Evolutionary conservation across 1,140 invertebrate species (phyloP).

Genomic region (Prorops nasuta): DNA sequence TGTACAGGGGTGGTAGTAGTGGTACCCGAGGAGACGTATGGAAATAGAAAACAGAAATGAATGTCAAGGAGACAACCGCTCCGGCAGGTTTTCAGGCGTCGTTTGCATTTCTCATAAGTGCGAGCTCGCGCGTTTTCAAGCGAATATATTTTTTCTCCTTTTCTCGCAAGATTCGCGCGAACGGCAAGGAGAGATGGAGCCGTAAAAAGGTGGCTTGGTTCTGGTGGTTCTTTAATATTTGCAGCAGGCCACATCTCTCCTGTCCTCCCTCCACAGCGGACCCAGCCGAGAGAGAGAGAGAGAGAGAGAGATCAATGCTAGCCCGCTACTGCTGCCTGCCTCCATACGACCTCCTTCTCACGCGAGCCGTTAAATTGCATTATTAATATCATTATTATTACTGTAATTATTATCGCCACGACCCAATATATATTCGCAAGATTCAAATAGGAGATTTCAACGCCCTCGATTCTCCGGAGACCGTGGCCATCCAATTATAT

Average conservation of each 20-base stretch:
- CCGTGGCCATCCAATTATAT: slow-evolving; percentile 27
- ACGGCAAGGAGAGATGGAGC: slow-evolving; percentile 12
- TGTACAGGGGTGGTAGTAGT: neutral
- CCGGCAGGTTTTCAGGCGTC: slow-evolving; percentile 3
- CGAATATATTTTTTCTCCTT: slow-evolving; percentile 9
- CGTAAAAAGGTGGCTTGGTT: neutral
- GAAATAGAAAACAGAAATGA: slow-evolving; percentile 10
- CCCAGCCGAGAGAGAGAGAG: neutral
- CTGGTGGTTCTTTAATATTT: neutral
- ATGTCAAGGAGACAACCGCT: slow-evolving; percentile 9
- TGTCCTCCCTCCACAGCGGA: too few relatives aligned
- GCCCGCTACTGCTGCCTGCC: too few relatives aligned
- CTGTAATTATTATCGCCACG: slow-evolving; percentile 1
- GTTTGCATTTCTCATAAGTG: slow-evolving; percentile 26
- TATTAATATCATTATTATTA: slow-evolving; percentile 32
- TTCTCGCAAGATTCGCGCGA: neutral
- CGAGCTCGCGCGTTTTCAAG: neutral
- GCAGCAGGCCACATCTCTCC: slow-evolving; percentile 14
- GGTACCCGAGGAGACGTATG: neutral
- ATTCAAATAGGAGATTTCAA: neutral
- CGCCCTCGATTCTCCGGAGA: neutral
- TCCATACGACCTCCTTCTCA: slow-evolving; percentile 29
- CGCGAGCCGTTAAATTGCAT: slow-evolving; percentile 26
- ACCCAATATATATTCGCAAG: neutral
- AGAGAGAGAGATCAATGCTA: slow-evolving; percentile 14